Evolutionary conservation across 2,888 invertebrate genomes (phyloP), one percentile per base, ranked within the genome.

Genomic region (Stramonita haemastoma): DNA sequence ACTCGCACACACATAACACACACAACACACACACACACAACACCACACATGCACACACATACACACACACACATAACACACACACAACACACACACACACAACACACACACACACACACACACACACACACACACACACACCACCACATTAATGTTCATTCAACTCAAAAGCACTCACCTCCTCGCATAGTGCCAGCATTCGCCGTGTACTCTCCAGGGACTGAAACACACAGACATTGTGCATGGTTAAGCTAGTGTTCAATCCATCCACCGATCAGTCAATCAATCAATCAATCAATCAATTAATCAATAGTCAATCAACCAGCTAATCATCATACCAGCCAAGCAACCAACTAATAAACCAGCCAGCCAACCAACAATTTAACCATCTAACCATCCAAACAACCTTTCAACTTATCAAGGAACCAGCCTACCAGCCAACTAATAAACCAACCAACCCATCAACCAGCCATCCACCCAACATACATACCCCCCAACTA

Each of bases 191-290:
- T 11, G 91, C 70, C 92, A 94, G 91, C 94, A 94, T 94, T 60
- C 94, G 93, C 86, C 94, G 90, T 0, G 94, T 94, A 81, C 94
- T 94, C 90, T 94, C 94, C 92, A 94, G 90, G n/a, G 94, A 94
- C 94, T 94, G 93, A 92, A 94, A 93, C 85, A 86, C 86, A 66
- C 34, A 56, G 89, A 1, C 83, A 8, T 46, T 46, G 46, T 5
- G 57, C 66, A 86, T 34, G n/a, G 36, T 70, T 70, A 87, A 11
- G 46, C 29, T 26, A 19, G n/a, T 22, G 1, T 26, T 26, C 81
- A 46, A 46, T 46, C 46, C 46, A 46, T 46, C 46, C 46, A 46
- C 8, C 46, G 8, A 8, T 8, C 46, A 46, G 8, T 46, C 46
- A 46, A 8, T 5, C 46, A 46, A 46, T 46, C 46, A 46, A 46